Conservation (phyloP, 2,113 vertebrate species). For the Ceuthmochares aereus region DNA sequence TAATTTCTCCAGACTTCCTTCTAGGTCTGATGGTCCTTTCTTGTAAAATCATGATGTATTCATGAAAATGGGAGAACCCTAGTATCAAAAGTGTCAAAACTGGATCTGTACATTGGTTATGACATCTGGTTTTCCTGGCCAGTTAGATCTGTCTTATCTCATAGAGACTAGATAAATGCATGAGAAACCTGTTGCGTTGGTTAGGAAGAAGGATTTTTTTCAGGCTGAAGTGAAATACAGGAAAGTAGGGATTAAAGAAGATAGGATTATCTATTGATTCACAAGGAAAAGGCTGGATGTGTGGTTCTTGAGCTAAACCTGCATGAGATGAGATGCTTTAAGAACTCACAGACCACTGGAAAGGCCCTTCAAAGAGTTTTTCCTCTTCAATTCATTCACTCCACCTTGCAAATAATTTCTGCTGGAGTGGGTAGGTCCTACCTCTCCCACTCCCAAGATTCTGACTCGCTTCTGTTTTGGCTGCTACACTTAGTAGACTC, state of each 20-base stretch:
- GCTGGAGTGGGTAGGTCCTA: background rate
- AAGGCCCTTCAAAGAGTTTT: background rate
- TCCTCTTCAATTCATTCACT: background rate
- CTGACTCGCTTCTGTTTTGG: background rate
- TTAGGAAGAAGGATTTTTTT: background rate
- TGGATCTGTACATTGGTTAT: background rate
- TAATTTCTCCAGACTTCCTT: background rate
- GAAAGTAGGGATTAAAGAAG: background rate
- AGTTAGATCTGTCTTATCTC: background rate
- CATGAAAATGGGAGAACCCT: background rate
- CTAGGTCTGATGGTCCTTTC: background rate
- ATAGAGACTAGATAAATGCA: background rate
- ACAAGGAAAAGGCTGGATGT: accelerated
- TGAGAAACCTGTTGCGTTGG: background rate
- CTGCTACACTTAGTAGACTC: background rate
- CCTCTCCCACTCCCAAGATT: background rate
- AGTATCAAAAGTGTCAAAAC: background rate
- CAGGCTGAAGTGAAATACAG: background rate
- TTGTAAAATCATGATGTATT: background rate
- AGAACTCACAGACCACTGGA: background rate
- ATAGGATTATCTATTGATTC: background rate
- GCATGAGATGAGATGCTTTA: background rate
- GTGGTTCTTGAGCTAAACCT: background rate
- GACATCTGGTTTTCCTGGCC: background rate
- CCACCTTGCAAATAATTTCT: background rate